Conservation (phyloP, 2,113 vertebrate species). For the Aphyosemion australe region DNA sequence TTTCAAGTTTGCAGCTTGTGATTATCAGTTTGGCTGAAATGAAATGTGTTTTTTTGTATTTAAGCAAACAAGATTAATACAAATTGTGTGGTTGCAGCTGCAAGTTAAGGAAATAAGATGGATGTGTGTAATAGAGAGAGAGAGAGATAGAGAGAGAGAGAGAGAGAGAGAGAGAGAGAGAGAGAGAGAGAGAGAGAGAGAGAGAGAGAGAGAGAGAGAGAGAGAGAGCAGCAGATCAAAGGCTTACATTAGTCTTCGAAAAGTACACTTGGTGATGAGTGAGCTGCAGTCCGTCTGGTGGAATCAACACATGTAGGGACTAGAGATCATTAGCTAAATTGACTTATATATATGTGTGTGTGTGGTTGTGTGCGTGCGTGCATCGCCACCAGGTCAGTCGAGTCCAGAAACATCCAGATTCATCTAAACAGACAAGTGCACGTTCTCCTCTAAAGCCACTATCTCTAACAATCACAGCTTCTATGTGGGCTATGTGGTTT, state of each 20-base stretch:
- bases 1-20: neutral
- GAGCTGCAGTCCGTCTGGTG: constrained; percentile 21
- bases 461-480: constrained; percentile 54
- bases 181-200: too few species aligned
- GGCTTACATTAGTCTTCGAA: constrained; percentile 47
- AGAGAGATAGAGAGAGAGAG: too few species aligned
- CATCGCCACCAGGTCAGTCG: neutral
- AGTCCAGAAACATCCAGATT: neutral
- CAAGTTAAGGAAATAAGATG: constrained; percentile 7
- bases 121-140: constrained; percentile 3
- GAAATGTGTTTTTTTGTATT: neutral
- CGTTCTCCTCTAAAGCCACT: constrained; percentile 5
- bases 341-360: neutral
- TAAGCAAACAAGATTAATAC: constrained; percentile 4
- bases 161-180: too few species aligned
- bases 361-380: neutral
- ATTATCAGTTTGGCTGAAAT: neutral
- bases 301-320: constrained; percentile 23
- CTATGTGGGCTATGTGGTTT: constrained; percentile 54
- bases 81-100: neutral
- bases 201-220: constrained; percentile 10
- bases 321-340: constrained; percentile 27
- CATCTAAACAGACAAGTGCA: neutral
- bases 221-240: constrained; percentile 47
- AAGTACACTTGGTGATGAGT: constrained; percentile 35